Percentiles rank a stretch among this genome's conserved stretches.
Evolutionary conservation across 2,797 vertebrate species (phyloP).

Genomic region (Sarcoramphus papa): DNA sequence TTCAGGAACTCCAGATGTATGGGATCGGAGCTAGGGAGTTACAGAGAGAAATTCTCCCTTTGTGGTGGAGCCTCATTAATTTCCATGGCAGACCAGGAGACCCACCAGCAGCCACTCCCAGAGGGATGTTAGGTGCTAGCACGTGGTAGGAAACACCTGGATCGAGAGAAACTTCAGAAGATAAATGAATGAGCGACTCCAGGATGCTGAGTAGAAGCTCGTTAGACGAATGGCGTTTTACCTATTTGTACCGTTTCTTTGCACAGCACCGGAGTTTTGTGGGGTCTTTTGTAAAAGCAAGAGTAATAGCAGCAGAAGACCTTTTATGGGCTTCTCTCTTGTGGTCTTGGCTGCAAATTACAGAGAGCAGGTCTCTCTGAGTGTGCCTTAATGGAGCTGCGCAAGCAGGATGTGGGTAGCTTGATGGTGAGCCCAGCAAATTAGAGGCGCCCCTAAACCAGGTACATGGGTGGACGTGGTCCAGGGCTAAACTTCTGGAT

Average conservation of each 20-base stretch:
- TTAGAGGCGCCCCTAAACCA: not conserved
- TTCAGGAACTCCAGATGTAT: not conserved
- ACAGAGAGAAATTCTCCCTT: not conserved
- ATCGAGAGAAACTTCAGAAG: not conserved
- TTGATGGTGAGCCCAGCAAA: not conserved
- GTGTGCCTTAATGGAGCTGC: rapidly evolving
- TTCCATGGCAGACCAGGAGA: not conserved
- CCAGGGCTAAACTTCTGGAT: not conserved
- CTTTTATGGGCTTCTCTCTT: not conserved
- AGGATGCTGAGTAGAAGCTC: not conserved
- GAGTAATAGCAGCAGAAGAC: not conserved
- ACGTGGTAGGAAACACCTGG: not conserved
- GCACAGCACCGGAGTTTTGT: not conserved
- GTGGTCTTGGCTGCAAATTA: not conserved
- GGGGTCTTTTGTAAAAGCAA: not conserved
- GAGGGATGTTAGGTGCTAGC: not conserved
- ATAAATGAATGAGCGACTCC: not conserved
- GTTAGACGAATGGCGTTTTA: rapidly evolving
- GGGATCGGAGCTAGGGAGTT: not conserved
- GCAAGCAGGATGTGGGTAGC: rapidly evolving
- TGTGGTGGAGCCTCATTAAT: not conserved
- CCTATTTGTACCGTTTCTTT: rapidly evolving
- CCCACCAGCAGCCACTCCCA: not conserved
- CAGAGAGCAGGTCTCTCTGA: not conserved
- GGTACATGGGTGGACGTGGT: not conserved